Evolutionary conservation across 2,113 vertebrate genomes (phyloP).

Genomic region (Mustela lutreola): DNA sequence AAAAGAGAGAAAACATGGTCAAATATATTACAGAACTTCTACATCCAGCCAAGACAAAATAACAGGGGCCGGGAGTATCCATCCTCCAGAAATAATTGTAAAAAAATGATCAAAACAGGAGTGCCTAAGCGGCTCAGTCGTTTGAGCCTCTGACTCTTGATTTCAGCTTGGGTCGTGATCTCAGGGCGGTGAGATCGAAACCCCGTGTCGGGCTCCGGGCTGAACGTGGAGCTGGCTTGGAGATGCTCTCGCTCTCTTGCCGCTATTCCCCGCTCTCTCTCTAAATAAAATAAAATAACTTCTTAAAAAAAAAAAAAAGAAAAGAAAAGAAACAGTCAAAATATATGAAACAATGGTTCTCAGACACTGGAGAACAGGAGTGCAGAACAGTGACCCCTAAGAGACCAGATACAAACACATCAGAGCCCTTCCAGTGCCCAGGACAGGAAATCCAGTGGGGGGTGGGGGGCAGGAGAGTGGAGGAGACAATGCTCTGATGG

Average conservation of each 20-base stretch:
- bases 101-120: not conserved
- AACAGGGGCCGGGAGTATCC: not conserved
- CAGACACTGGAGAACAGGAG: not conserved
- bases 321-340: not conserved
- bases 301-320: too few relatives aligned
- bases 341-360: not conserved
- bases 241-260: too few relatives aligned
- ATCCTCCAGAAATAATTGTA: not conserved
- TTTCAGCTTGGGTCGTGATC: too few relatives aligned
- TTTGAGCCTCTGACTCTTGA: too few relatives aligned
- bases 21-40: not conserved
- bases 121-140: too few relatives aligned
- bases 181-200: too few relatives aligned
- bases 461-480: too few relatives aligned
- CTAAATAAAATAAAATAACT: too few relatives aligned
- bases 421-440: rapidly evolving
- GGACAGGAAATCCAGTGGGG: too few relatives aligned
- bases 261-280: too few relatives aligned
- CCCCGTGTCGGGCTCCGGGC: too few relatives aligned
- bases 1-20: not conserved
- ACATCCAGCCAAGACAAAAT: not conserved
- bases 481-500: not conserved
- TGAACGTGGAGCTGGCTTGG: too few relatives aligned
- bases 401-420: not conserved
- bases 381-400: not conserved